phyloP scores from a whole-genome alignment of 2,797 vertebrate genomes.

The Pangasius larnaudii region DNA sequence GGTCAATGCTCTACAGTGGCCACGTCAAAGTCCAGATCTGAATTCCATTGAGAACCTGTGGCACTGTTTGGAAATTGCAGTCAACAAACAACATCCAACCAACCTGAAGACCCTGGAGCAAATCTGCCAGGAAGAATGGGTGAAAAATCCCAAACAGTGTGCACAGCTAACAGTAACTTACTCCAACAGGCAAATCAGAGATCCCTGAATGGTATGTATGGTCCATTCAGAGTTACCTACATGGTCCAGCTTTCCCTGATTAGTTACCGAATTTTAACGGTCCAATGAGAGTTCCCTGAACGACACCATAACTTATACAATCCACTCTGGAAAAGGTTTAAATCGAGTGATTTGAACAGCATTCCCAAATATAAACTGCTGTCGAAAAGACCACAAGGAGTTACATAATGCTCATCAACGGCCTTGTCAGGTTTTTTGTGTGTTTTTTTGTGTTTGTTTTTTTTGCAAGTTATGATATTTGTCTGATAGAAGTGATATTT shows the following conservation, averaged over 20 bases:
- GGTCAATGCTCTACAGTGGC: too few relatives aligned
- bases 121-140: neutral
- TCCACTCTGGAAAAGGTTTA: neutral
- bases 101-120: neutral
- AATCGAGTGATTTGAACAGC: neutral
- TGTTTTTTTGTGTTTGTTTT: neutral
- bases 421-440: neutral
- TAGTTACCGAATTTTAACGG: neutral
- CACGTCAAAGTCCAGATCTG: neutral
- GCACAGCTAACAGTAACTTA: neutral
- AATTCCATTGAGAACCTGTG: neutral
- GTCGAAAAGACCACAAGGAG: neutral
- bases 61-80: neutral
- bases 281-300: slow-evolving; percentile 2
- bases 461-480: neutral
- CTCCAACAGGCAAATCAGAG: neutral
- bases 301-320: neutral
- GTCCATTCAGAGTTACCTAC: neutral
- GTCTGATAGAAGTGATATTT: neutral
- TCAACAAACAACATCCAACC: neutral
- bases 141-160: neutral
- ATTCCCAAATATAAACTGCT: neutral
- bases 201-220: neutral
- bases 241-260: neutral
- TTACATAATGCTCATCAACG: neutral